Conservation (phyloP, 2,113 vertebrate species). For the Microtus oregoni region DNA sequence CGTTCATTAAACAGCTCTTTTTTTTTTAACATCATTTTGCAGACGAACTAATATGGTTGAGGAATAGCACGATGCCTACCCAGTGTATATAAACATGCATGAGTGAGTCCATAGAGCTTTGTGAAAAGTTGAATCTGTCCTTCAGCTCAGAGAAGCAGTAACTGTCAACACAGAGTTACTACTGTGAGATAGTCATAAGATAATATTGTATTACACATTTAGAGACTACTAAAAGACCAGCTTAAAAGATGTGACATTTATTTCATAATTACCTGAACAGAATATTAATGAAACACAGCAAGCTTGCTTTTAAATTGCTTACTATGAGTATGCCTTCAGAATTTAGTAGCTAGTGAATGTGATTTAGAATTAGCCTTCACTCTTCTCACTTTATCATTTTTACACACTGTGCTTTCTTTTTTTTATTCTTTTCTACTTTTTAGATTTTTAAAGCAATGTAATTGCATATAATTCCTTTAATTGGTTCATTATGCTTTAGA, state of each 20-base stretch:
- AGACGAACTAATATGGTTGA: neutral
- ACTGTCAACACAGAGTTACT: neutral
- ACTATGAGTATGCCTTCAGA: neutral
- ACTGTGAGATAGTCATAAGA: neutral
- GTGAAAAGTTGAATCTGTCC: neutral
- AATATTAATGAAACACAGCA: neutral
- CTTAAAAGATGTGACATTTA: neutral
- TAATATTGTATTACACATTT: neutral
- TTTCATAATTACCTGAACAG: neutral
- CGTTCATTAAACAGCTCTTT: neutral
- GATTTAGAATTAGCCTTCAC: neutral
- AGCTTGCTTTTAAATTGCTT: neutral
- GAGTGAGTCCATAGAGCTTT: neutral
- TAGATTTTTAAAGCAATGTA: neutral
- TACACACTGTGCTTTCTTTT: neutral
- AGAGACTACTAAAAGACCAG: neutral
- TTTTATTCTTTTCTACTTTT: neutral
- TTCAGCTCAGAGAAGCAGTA: neutral
- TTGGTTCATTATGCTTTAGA: neutral
- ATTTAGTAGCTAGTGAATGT: neutral
- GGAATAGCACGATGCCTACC: neutral
- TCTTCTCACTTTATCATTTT: conserved; percentile 1
- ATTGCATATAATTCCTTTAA: neutral
- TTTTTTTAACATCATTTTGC: neutral
- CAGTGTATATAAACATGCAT: neutral